These are phyloP conservation scores for Nasonia longicornis DNA, from an alignment of 1,140 invertebrate genomes.

Conservation along the genomic window DNA sequence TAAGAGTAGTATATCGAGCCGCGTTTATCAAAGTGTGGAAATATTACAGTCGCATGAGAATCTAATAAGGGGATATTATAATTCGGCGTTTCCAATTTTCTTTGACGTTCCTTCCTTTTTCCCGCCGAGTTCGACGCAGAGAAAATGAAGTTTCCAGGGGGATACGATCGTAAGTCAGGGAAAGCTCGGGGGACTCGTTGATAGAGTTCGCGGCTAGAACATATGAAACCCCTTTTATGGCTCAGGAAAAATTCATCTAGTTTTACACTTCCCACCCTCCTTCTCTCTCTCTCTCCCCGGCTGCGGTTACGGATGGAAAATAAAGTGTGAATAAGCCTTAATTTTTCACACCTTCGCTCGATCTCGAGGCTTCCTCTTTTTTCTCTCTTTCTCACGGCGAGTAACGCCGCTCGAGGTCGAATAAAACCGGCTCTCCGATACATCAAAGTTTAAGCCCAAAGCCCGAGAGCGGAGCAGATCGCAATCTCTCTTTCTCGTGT, in stretches of 20 bases:
- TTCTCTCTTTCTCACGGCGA: not conserved
- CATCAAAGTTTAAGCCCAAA: not conserved
- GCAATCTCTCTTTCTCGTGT: not conserved
- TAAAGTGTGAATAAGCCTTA: slow-evolving; percentile 1
- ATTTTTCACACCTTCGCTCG: not conserved
- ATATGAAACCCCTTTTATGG: slow-evolving; percentile 8
- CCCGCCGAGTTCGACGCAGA: not conserved
- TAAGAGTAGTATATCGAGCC: too few species aligned
- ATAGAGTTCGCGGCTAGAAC: not conserved
- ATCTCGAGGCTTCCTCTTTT: not conserved
- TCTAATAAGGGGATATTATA: not conserved
- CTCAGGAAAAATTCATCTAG: slow-evolving; percentile 21
- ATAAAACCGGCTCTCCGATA: not conserved
- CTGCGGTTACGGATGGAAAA: not conserved
- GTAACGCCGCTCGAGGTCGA: not conserved
- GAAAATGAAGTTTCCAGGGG: slow-evolving; percentile 6
- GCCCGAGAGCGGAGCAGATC: not conserved
- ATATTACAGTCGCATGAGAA: not conserved
- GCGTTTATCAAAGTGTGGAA: not conserved
- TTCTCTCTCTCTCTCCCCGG: not conserved
- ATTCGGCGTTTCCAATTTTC: not conserved
- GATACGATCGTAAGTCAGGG: slow-evolving; percentile 20
- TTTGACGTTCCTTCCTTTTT: not conserved
- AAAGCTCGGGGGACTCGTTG: slow-evolving; percentile 30
- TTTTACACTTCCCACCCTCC: not conserved